These are phyloP conservation scores for Pachypanchax playfairii DNA, from an alignment of 2,113 vertebrate genomes.

Conservation along the genomic window DNA sequence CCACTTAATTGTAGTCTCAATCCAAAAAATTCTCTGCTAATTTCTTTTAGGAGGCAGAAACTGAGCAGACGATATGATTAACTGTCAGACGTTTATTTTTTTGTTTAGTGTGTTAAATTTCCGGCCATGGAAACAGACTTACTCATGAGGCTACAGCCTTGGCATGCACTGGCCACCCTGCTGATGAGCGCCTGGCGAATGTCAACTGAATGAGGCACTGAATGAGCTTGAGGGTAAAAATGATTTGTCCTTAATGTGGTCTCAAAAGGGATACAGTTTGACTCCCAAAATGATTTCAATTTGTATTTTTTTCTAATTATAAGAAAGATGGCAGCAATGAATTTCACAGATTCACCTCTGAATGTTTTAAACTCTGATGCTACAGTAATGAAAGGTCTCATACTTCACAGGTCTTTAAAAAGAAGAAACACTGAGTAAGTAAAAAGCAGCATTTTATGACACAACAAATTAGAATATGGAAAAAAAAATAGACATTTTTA, in stretches of 20 bases:
- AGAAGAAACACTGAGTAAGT: conserved; percentile 13
- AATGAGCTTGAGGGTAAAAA: conserved; percentile 39
- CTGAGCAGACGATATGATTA: conserved; percentile 29
- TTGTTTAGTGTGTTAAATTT: conserved; percentile 35
- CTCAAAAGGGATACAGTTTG: conserved; percentile 45
- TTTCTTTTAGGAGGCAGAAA: conserved; percentile 24
- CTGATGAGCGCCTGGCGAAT: conserved; percentile 45
- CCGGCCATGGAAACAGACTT: conserved; percentile 37
- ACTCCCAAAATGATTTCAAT: conserved; percentile 26
- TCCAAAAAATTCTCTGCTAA: conserved; percentile 1
- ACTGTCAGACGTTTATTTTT: conserved; percentile 35
- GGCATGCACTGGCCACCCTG: conserved; percentile 15
- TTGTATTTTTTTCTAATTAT: conserved; percentile 31
- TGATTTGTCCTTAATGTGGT: conserved; percentile 36
- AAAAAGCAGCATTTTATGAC: conserved; percentile 29
- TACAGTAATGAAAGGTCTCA: conserved; percentile 39
- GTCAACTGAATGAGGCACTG: conserved; percentile 50
- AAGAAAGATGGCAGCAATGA: conserved; percentile 13
- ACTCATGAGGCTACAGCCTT: conserved; percentile 34
- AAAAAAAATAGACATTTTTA: too few relatives aligned
- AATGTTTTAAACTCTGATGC: conserved; percentile 23
- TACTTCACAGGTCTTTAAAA: conserved; percentile 17
- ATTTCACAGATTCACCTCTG: conserved; percentile 14
- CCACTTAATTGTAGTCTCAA: not conserved
- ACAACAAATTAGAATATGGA: conserved; percentile 17